Percentiles rank a stretch among this genome's conserved stretches.
Conservation (phyloP, 2,797 vertebrate genomes). For the Schizothorax lantsangensis region DNA sequence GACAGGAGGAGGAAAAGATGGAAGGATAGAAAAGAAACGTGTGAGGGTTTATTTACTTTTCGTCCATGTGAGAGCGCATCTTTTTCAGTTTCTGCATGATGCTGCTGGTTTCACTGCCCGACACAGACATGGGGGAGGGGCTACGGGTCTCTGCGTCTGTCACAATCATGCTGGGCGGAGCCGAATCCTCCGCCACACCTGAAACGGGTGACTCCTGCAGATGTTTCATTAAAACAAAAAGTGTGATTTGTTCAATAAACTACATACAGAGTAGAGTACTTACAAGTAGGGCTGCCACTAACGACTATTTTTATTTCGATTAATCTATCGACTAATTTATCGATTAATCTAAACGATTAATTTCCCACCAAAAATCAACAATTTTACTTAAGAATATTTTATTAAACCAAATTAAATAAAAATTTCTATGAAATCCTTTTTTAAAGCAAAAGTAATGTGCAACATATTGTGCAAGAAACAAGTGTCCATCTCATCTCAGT, state of each 20-base stretch:
- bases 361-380: too few relatives aligned
- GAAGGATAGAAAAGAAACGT: neutral
- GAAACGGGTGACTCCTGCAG: slow-evolving; percentile 82
- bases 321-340: too few relatives aligned
- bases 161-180: slow-evolving; percentile 73
- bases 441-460: too few relatives aligned
- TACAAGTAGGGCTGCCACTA: too few relatives aligned
- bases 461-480: too few relatives aligned
- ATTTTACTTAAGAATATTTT: too few relatives aligned
- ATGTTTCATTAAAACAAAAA: neutral
- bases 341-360: too few relatives aligned
- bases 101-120: slow-evolving; percentile 97
- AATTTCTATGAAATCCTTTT: too few relatives aligned
- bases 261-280: too few relatives aligned
- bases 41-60: slow-evolving; percentile 71
- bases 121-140: slow-evolving; percentile 89
- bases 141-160: slow-evolving; percentile 84
- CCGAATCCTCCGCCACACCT: slow-evolving; percentile 77
- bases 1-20: neutral
- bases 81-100: slow-evolving; percentile 99
- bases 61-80: slow-evolving; percentile 96
- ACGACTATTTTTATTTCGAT: too few relatives aligned
- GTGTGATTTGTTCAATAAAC: neutral
- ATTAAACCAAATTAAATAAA: too few relatives aligned
- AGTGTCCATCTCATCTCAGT: too few relatives aligned